Evolutionary conservation across 2,888 invertebrate genomes (phyloP).

Genomic region (Brenthis daphne): DNA sequence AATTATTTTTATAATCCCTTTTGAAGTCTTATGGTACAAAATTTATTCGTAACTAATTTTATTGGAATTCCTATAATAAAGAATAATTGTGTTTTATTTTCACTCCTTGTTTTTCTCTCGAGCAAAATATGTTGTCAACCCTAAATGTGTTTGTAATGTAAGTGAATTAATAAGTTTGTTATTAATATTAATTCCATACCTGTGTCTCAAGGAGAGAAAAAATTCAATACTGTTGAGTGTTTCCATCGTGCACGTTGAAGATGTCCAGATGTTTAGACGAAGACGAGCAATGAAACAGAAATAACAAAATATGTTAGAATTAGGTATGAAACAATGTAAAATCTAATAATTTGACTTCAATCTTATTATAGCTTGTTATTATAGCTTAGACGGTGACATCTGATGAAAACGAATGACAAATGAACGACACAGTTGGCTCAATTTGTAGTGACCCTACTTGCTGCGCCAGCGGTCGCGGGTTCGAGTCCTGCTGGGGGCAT

Average conservation of each 20-base stretch:
- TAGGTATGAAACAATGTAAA: not conserved
- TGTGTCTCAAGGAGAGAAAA: conserved; percentile 66
- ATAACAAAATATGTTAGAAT: conserved; percentile 45
- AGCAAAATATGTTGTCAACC: not conserved
- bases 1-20: not conserved
- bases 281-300: conserved; percentile 38
- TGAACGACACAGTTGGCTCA: too few relatives aligned
- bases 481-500: too few relatives aligned
- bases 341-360: too few relatives aligned
- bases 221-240: conserved; percentile 59
- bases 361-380: too few relatives aligned
- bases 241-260: conserved; percentile 39
- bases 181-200: conserved; percentile 36
- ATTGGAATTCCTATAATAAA: not conserved
- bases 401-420: too few relatives aligned
- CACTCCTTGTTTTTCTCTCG: not conserved
- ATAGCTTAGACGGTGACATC: too few relatives aligned
- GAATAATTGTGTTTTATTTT: not conserved
- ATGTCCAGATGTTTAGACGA: conserved; percentile 33
- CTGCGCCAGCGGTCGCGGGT: too few relatives aligned
- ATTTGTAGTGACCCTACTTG: too few relatives aligned
- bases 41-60: not conserved
- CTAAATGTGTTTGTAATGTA: conserved; percentile 11
- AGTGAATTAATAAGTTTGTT: conserved; percentile 15
- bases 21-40: not conserved